phyloP scores from a whole-genome alignment of 2,888 invertebrate genomes.

The Unio delphinus region DNA sequence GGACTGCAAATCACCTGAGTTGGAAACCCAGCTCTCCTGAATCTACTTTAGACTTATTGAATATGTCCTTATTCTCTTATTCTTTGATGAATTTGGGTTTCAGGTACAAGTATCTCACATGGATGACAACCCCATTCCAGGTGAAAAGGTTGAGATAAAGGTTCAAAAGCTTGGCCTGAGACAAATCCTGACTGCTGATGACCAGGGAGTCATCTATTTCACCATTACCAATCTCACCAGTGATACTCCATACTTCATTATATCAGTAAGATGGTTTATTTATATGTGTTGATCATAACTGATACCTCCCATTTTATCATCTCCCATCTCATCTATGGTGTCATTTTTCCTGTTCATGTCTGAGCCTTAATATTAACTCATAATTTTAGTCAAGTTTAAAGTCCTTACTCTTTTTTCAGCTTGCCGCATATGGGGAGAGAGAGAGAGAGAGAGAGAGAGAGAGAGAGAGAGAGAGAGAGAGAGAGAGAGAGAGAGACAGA shows the following conservation, averaged over 20 bases:
- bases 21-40: not conserved
- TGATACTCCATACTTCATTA: conserved; percentile 18
- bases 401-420: too few species aligned
- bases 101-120: conserved; percentile 56
- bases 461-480: too few species aligned
- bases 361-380: too few species aligned
- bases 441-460: too few species aligned
- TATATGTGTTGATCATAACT: conserved; percentile 2
- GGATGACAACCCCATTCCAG: conserved; percentile 54
- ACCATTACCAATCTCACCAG: conserved; percentile 25
- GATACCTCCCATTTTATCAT: not conserved
- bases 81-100: not conserved
- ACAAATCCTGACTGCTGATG: conserved; percentile 14
- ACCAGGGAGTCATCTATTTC: conserved; percentile 20
- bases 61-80: not conserved
- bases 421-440: too few species aligned
- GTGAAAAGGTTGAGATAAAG: conserved; percentile 22
- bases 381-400: too few species aligned
- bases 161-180: conserved; percentile 22
- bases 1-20: too few species aligned
- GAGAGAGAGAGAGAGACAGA: too few species aligned
- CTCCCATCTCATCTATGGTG: too few species aligned
- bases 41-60: not conserved
- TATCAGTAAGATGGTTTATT: conserved; percentile 22
- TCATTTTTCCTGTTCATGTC: too few species aligned